Evolutionary conservation across 2,888 invertebrate genomes (phyloP).

Genomic region (Boloria euphrosyne): DNA sequence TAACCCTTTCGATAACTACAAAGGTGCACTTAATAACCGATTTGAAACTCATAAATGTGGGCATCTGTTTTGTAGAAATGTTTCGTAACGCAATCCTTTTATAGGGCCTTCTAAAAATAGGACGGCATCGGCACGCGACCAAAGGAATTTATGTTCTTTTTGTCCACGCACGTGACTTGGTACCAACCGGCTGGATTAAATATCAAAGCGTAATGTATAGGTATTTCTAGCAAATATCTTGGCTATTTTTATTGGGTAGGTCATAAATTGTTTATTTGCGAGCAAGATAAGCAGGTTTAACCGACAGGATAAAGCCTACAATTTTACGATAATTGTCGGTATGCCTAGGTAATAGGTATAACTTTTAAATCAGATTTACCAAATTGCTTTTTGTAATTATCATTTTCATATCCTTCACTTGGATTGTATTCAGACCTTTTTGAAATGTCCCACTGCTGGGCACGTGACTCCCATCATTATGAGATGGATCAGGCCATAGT

Average conservation of each 20-base stretch:
- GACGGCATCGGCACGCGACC: slow-evolving; percentile 42
- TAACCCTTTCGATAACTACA: slow-evolving; percentile 38
- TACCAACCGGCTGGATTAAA: slow-evolving; percentile 15
- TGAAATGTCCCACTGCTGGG: no score
- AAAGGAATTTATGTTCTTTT: slow-evolving; percentile 38
- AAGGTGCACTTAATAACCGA: slow-evolving; percentile 48
- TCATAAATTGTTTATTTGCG: not conserved
- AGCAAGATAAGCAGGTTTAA: not conserved
- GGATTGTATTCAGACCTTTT: no score
- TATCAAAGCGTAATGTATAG: slow-evolving; percentile 22
- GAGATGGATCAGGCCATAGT: no score
- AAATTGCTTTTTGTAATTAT: slow-evolving; percentile 1
- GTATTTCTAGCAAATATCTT: not conserved
- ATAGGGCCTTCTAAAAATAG: slow-evolving; percentile 40
- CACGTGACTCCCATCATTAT: no score
- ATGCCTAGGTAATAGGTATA: not conserved
- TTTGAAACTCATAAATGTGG: slow-evolving; percentile 60
- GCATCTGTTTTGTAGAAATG: slow-evolving; percentile 56
- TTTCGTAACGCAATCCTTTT: slow-evolving; percentile 33
- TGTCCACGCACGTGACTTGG: slow-evolving; percentile 28
- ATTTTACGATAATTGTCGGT: not conserved
- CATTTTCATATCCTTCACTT: no score
- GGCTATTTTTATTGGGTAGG: slow-evolving; percentile 6
- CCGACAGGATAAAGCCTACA: not conserved
- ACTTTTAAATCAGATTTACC: not conserved